Conservation (phyloP, 2,888 invertebrate species). For the Apotomis betuletana region DNA sequence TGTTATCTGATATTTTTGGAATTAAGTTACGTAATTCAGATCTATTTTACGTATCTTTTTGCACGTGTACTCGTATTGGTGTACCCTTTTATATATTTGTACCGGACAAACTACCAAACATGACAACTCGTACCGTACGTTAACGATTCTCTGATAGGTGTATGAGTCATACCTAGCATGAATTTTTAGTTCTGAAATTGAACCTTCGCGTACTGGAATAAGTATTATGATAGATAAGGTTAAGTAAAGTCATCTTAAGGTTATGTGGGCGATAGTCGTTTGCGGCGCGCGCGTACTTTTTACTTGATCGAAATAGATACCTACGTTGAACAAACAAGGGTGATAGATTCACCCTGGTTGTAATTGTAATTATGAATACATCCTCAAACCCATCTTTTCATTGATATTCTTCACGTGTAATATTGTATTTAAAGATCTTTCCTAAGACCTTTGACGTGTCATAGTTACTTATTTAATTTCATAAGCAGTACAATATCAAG, state of each 20-base stretch:
- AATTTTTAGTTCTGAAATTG: conserved; percentile 46
- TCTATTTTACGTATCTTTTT: background rate
- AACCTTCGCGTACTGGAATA: conserved; percentile 52
- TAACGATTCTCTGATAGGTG: conserved; percentile 30
- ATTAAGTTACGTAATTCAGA: background rate
- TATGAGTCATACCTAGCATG: conserved; percentile 21
- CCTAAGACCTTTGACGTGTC: no score
- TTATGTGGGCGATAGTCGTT: conserved; percentile 64
- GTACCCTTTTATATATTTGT: conserved; percentile 2
- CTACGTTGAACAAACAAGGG: background rate
- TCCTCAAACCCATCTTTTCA: no score
- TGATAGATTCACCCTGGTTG: no score
- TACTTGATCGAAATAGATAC: conserved; percentile 21
- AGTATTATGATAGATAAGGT: conserved; percentile 44
- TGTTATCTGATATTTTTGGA: background rate
- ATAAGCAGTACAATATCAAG: no score
- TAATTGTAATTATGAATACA: no score
- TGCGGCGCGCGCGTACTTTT: conserved; percentile 17
- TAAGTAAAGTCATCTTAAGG: conserved; percentile 43
- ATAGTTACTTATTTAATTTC: no score
- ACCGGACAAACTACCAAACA: conserved; percentile 29
- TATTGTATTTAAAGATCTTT: no score
- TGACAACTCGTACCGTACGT: conserved; percentile 28
- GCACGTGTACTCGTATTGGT: conserved; percentile 8
- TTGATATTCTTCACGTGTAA: no score